Percentiles rank a stretch among this genome's conserved stretches.
Evolutionary conservation across 1,140 invertebrate species (phyloP).

Genomic region (Zaprionus ghesquierei): DNA sequence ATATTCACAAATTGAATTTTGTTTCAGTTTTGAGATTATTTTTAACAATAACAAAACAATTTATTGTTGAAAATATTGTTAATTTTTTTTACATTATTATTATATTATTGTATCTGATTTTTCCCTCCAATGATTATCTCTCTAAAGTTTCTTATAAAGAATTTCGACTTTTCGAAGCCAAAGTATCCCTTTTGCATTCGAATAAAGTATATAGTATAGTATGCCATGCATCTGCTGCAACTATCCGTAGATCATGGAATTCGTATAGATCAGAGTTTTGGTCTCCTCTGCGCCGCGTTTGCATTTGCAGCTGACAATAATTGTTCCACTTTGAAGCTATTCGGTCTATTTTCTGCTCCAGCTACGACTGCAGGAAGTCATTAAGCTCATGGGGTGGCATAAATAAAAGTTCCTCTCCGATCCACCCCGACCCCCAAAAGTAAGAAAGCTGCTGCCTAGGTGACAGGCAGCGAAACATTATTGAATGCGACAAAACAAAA

Average conservation of each 20-base stretch:
- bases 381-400: slow-evolving; percentile 68
- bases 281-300: neutral
- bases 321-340: slow-evolving; percentile 33
- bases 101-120: too few species aligned
- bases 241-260: neutral
- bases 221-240: neutral
- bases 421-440: slow-evolving; percentile 7
- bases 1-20: too few species aligned
- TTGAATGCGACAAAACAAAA: slow-evolving; percentile 72
- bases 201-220: neutral
- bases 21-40: too few species aligned
- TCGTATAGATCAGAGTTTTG: neutral
- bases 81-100: too few species aligned
- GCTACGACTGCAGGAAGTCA: slow-evolving; percentile 67
- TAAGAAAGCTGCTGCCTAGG: slow-evolving; percentile 52
- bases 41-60: too few species aligned
- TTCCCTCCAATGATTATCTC: too few species aligned
- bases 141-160: neutral
- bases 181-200: neutral
- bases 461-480: slow-evolving; percentile 57
- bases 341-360: slow-evolving; percentile 18
- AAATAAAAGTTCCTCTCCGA: slow-evolving; percentile 67
- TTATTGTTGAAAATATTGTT: too few species aligned
- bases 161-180: neutral
- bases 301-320: slow-evolving; percentile 32